phyloP scores from a whole-genome alignment of 1,140 invertebrate species.

The Chelonus insularis region DNA sequence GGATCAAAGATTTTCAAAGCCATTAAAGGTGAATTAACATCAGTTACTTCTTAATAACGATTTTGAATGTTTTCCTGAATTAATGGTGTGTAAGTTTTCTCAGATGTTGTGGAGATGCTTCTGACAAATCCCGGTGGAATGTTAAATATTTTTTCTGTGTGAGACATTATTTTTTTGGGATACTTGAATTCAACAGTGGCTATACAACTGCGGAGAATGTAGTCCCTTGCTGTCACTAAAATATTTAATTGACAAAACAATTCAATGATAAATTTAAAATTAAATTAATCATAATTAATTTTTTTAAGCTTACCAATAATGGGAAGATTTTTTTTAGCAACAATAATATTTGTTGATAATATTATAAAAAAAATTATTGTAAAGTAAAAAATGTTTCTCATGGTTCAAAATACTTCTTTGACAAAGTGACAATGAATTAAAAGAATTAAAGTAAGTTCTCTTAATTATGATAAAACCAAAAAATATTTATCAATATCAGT shows the following conservation, averaged over 20 bases:
- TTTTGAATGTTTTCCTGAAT: too few species aligned
- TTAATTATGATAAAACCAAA: too few species aligned
- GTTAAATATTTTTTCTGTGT: too few species aligned
- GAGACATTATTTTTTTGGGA: slow-evolving; percentile 29
- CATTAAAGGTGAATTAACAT: too few species aligned
- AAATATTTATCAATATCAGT: too few species aligned
- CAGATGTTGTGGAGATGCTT: too few species aligned
- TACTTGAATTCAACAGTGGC: slow-evolving; percentile 47
- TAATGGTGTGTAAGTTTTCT: too few species aligned
- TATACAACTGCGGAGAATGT: slow-evolving; percentile 45
- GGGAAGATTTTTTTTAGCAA: neutral
- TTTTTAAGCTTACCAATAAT: slow-evolving; percentile 10
- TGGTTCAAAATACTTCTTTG: neutral
- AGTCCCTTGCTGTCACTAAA: slow-evolving; percentile 40
- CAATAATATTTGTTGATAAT: slow-evolving; percentile 1
- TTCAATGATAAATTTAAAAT: neutral
- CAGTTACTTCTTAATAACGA: too few species aligned
- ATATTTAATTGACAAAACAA: neutral
- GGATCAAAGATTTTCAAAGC: too few species aligned
- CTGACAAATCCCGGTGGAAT: too few species aligned
- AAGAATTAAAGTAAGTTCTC: neutral
- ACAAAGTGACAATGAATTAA: neutral
- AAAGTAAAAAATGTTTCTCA: neutral
- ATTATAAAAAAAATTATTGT: neutral
- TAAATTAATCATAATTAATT: neutral